Evolutionary conservation across 2,113 vertebrate species (phyloP).

Genomic region (Clarias batrachus): DNA sequence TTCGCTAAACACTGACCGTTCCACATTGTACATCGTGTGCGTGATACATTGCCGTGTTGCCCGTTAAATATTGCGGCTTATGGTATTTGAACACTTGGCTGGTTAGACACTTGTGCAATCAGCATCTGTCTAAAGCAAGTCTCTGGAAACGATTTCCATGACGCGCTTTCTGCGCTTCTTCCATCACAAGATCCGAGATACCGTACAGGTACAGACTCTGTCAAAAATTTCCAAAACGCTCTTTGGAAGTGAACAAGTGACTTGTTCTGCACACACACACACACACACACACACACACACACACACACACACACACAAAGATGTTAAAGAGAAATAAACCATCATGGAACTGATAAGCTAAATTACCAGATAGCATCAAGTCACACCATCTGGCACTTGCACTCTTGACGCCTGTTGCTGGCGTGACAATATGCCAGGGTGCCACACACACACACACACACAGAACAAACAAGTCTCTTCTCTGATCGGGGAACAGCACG

Average conservation of each 20-base stretch:
- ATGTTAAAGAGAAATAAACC: constrained; percentile 74
- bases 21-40: neutral
- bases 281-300: too few species aligned
- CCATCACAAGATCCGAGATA: neutral
- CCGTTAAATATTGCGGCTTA: neutral
- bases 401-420: constrained; percentile 91
- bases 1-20: too few species aligned
- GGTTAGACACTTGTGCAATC: too few species aligned
- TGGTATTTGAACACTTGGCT: neutral
- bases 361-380: constrained; percentile 84
- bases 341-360: constrained; percentile 82
- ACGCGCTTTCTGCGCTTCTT: neutral
- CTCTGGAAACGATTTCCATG: neutral
- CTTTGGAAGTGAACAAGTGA: neutral
- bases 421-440: constrained; percentile 85
- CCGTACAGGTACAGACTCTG: neutral
- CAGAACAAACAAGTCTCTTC: constrained; percentile 56
- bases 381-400: constrained; percentile 96
- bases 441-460: constrained; percentile 44
- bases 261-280: constrained; percentile 21
- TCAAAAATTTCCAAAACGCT: neutral
- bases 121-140: neutral
- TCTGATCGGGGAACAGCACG: constrained; percentile 55
- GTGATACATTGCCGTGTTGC: neutral
- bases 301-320: constrained; percentile 46